Evolutionary conservation across 2,888 invertebrate genomes (phyloP).

Genomic region (Euspilapteryx auroguttella): DNA sequence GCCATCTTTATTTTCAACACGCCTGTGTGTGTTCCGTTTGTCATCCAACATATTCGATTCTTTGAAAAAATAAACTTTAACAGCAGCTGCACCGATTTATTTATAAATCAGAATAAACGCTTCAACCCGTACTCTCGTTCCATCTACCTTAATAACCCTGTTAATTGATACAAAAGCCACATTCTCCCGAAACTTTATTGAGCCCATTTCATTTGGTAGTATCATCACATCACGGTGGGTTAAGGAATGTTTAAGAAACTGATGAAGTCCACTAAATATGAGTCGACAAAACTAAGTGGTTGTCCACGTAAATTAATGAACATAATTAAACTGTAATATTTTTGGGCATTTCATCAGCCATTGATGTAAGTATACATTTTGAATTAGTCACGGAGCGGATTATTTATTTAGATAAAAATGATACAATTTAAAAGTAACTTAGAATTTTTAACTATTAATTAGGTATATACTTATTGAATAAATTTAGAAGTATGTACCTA

Average conservation of each 20-base stretch:
- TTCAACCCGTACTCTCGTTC: conserved; percentile 14
- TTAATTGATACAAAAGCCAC: conserved; percentile 47
- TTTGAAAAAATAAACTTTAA: conserved; percentile 13
- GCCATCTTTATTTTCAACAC: conserved; percentile 2
- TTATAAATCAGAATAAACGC: conserved; percentile 13
- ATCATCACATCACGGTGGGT: too few species aligned
- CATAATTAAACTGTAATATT: conserved; percentile 4
- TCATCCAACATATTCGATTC: conserved; percentile 7
- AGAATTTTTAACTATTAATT: too few species aligned
- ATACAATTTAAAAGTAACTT: too few species aligned
- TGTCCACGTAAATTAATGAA: conserved; percentile 1
- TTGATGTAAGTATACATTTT: too few species aligned
- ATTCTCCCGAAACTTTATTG: conserved; percentile 30
- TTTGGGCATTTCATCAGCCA: too few species aligned
- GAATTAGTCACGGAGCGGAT: too few species aligned
- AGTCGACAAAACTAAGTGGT: conserved; percentile 1
- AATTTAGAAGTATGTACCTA: too few species aligned
- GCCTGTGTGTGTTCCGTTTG: conserved; percentile 3
- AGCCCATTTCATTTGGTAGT: too few species aligned
- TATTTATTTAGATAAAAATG: too few species aligned
- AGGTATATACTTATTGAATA: too few species aligned
- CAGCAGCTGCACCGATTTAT: conserved; percentile 21
- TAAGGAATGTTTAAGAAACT: conserved; percentile 26
- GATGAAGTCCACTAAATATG: conserved; percentile 4
- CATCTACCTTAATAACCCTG: conserved; percentile 29